Conservation (phyloP, 2,888 invertebrate species). For the Phortica okadai region DNA sequence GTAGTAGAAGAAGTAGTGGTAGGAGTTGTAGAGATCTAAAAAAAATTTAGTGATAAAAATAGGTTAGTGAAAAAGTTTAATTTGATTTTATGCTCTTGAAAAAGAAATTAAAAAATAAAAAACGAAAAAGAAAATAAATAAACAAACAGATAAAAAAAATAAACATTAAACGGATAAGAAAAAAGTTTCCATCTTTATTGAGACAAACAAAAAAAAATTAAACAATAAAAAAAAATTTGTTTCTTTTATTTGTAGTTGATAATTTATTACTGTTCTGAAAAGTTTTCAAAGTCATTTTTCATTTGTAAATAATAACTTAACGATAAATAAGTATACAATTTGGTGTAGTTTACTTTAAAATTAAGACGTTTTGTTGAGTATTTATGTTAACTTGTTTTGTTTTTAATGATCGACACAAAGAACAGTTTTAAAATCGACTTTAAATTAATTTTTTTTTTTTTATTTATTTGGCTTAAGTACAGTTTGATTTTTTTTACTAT, state of each 20-base stretch:
- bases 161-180: slow-evolving; percentile 22
- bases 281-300: background rate
- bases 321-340: slow-evolving; percentile 54
- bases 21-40: slow-evolving; percentile 66
- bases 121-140: slow-evolving; percentile 39
- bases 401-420: too few species aligned
- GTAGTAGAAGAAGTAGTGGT: slow-evolving; percentile 53
- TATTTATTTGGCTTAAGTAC: slow-evolving; percentile 40
- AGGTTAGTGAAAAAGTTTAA: slow-evolving; percentile 70
- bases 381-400: too few species aligned
- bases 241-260: slow-evolving; percentile 42
- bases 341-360: slow-evolving; percentile 49
- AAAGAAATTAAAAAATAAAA: slow-evolving; percentile 41
- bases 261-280: slow-evolving; percentile 22
- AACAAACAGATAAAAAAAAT: slow-evolving; percentile 37
- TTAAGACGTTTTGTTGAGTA: too few species aligned
- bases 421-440: too few species aligned
- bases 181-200: slow-evolving; percentile 16
- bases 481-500: slow-evolving; percentile 45
- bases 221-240: slow-evolving; percentile 50
- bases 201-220: slow-evolving; percentile 46
- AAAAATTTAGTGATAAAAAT: slow-evolving; percentile 75
- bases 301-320: slow-evolving; percentile 45
- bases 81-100: slow-evolving; percentile 33
- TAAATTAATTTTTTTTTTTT: background rate